Percentiles rank a stretch among this genome's conserved stretches.
Evolutionary conservation across 2,113 vertebrate species (phyloP).

Genomic region (Danio rerio): GRCz12tu NC_133192.1:4206001-4206500

Average conservation of each 20-base stretch:
- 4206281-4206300: slow-evolving; percentile 72
- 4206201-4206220: slow-evolving; percentile 65
- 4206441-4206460: slow-evolving; percentile 74
- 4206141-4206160: not conserved
- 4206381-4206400: slow-evolving; percentile 65
- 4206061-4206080: too few species aligned
- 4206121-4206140: not conserved
- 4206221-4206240: slow-evolving; percentile 79
- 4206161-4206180: not conserved
- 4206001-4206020: too few species aligned
- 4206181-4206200: slow-evolving; percentile 62
- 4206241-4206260: slow-evolving; percentile 83
- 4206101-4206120: not conserved
- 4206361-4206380: slow-evolving; percentile 62
- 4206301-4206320: not conserved
- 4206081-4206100: not conserved
- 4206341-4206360: too few species aligned
- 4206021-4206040: too few species aligned
- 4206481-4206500: not conserved
- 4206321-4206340: not conserved
- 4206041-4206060: too few species aligned
- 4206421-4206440: slow-evolving; percentile 66
- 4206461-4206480: too few species aligned
- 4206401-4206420: slow-evolving; percentile 55
- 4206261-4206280: slow-evolving; percentile 88